Base-by-base conservation (phyloP, 2,797 vertebrate genomes). In the Tragelaphus oryx region DNA sequence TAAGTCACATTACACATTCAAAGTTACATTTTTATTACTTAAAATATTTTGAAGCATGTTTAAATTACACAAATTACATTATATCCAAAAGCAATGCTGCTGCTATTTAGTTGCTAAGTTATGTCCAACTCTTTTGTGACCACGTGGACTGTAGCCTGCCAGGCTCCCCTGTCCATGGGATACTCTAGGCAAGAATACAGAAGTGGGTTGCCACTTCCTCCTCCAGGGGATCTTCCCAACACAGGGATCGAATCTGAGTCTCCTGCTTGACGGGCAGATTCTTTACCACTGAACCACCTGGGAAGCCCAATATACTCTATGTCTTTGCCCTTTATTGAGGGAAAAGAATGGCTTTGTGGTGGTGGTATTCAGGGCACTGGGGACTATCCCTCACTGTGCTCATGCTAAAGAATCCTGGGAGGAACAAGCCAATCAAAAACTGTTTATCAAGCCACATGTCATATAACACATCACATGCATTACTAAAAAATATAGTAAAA, bases 31-130 rank as follows among this genome's bases (percentile, higher is more conserved):
- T 83, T 89, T 65, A 44, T 79, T 87, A 52, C 26, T 89, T 41
- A 85, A 85, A 91, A 89, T 37, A 87, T 41, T 60, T 55, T 44
- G 75, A 95, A 92, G 59, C 86, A 89, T 55, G 46, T 92, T 94
- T 48, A 89, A 87, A 65, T 89, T 89, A 89, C 3, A 74, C 75
- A 94, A 62, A 12, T 44, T 92, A 78, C 65, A 95, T 55, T 62
- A 92, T 79, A 44, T 74, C 37, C n/a, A 87, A 93, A 87, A 28
- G 44, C n/a, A 54, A 93, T 60, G 48, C 26, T 41, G 20, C 33
- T 71, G 37, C 37, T 44, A 26, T 44, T 74, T 44, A 13, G 22
- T 44, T 74, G 68, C 37, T 26, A 24, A 71, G 68, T 41, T 44
- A 26, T 26, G 37, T 74, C 68, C 37, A 44, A 44, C 37, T 74